Base-by-base conservation (phyloP, 2,797 vertebrate species). In the Eidolon dupreanum region DNA sequence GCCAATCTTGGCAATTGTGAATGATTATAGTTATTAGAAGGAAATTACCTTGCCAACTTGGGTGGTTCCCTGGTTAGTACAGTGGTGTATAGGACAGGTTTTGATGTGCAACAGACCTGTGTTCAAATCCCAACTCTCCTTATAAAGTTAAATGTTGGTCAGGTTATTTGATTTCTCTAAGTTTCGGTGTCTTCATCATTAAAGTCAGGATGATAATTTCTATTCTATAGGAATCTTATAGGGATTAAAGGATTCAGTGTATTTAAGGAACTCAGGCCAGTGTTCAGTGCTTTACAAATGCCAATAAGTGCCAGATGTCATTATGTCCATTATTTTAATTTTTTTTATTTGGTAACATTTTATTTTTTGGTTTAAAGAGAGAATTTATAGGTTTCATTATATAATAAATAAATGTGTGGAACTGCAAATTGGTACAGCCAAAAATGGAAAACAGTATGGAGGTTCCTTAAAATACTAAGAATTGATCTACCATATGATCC, bases 101-200 rank as follows among this genome's bases (percentile, higher is more conserved):
- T 91, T 83, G 65, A 51, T 94, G 55, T 83, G 36, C 53, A 78
- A 55, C 26, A 65, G 51, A 66, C 24, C 17, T 63, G 15, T 20
- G 28, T 71, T 93, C 57, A 86, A 28, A 75, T 70, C 17, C 33
- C 16, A 59, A 36, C 12, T 66, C 49, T 93, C 61, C 41, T 86
- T 55, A 78, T 82, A 73, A 87, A 89, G 59, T 8, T n/a, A 8
- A 36, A 61, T n/a, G 9, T 43, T 61, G 84, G 16, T 83, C 26
- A 84, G 85, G 41, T 91, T 70, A 81, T 9, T 95, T 87, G 36
- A 74, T 87, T 89, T 96, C 11, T 55, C 10, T 66, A 79, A 63
- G 31, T 91, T 73, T 89, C 16, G 57, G 43, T 81, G 71, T 83
- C 71, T 85, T 83, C 28, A 19, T 70, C 24, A 68, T 19, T 89